Evolutionary conservation across 2,113 vertebrate genomes (phyloP), one percentile per base, ranked within the genome.

Genomic region (Fulica atra): DNA sequence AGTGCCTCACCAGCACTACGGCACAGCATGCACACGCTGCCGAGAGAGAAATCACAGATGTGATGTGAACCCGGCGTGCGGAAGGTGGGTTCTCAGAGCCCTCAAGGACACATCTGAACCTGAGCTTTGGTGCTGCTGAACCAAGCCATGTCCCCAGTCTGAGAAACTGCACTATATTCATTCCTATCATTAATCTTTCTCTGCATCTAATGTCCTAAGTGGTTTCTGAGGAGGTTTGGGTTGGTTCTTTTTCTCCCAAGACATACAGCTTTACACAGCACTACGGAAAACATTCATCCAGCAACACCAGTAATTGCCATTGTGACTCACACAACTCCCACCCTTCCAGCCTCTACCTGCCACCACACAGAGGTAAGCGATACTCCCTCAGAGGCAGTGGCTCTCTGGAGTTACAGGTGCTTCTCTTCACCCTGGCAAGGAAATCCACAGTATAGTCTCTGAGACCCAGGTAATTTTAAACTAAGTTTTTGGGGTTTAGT

Each of bases 211-310:
- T 21, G 53, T 65, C 48, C 72, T 82, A 89, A 93, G 85, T 66
- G 38, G 77, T 91, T 95, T 86, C 82, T 92, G 63, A 87, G 64
- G 46, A 92, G 88, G 25, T 88, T 44, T 60, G 61, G 38, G 23
- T 17, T 82, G 73, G 1, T 9, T 31, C 57, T 21, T 81, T 33
- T 90, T 74, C 23, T 18, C 64, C 40, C 48, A 48, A 57, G 74
- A 60, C 88, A 86, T 35, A 44, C 33, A 90, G 2, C 69, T 81
- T 84, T 74, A 57, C 65, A 71, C 53, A 79, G 90, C 80, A 54
- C 31, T 44, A 65, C 60, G 86, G 93, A 74, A 96, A 91, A 81
- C 76, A 89, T 86, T 83, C 38, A 93, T 94, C 92, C 85, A 92
- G 86, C 53, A 72, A 81, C 86, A 95, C 53, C 88, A 88, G 53